These are phyloP conservation scores for Tiliacea citrago DNA, from an alignment of 2,888 invertebrate species.

Conservation along the genomic window DNA sequence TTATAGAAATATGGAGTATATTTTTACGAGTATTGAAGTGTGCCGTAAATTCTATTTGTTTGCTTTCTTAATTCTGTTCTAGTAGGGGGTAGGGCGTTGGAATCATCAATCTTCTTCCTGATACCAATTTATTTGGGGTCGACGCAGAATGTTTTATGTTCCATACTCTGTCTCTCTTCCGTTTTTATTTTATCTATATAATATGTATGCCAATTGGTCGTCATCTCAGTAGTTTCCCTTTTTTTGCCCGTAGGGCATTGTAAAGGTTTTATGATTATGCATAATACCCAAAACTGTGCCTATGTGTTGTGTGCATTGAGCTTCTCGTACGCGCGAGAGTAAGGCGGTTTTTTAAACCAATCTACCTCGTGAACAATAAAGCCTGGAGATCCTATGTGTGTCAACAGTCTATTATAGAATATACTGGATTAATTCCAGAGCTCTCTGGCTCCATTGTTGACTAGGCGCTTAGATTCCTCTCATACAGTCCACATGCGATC, in stretches of 20 bases:
- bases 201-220: too few relatives aligned
- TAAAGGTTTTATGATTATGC: background rate
- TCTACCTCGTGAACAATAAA: background rate
- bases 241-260: background rate
- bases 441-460: background rate
- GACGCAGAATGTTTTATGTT: background rate
- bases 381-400: background rate
- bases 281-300: background rate
- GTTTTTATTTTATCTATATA: too few relatives aligned
- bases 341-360: background rate
- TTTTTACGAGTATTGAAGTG: constrained; percentile 28
- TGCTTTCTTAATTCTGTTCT: constrained; percentile 32
- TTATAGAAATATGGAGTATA: constrained; percentile 16
- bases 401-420: background rate
- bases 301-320: background rate
- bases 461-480: background rate
- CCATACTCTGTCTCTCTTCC: too few relatives aligned
- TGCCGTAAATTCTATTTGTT: background rate
- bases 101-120: background rate
- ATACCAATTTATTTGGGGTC: background rate
- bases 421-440: background rate
- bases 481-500: background rate
- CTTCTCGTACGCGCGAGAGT: background rate
- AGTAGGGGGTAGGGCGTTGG: background rate
- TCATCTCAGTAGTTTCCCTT: background rate